Percentiles rank a stretch among this genome's conserved stretches.
Evolutionary conservation across 2,113 vertebrate species (phyloP).

Genomic region (Crotalus helleri): DNA sequence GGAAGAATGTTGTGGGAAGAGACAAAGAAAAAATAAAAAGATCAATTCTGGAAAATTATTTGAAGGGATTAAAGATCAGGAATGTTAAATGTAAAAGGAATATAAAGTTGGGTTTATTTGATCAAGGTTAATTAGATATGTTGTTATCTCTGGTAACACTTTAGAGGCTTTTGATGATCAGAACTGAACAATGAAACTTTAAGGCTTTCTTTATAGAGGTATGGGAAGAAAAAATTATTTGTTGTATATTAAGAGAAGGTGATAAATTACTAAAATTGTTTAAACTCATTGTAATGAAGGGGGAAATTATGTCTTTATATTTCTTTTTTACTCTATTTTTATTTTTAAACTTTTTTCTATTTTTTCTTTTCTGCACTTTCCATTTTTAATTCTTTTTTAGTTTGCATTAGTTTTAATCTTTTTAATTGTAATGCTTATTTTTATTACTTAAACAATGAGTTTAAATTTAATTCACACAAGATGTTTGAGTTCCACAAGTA

Average conservation of each 20-base stretch:
- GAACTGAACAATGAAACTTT: neutral
- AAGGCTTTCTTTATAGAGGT: neutral
- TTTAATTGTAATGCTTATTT: neutral
- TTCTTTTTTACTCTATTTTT: neutral
- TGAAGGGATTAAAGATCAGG: neutral
- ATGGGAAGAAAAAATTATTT: neutral
- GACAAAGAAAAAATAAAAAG: neutral
- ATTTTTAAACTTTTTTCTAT: neutral
- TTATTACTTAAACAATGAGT: neutral
- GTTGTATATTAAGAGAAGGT: neutral
- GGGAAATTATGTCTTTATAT: neutral
- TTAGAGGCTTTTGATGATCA: neutral
- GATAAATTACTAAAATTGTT: neutral
- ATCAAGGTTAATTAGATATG: neutral
- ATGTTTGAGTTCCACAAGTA: neutral
- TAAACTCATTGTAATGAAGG: neutral
- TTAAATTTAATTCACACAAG: slow-evolving; percentile 2
- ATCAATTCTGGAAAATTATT: neutral
- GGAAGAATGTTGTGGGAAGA: neutral
- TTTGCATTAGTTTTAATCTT: neutral
- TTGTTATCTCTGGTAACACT: neutral
- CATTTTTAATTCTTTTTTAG: neutral
- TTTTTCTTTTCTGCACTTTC: neutral
- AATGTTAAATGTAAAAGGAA: neutral
- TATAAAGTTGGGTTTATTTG: neutral